phyloP scores from a whole-genome alignment of 2,888 invertebrate genomes.

The Pterostichus madidus region DNA sequence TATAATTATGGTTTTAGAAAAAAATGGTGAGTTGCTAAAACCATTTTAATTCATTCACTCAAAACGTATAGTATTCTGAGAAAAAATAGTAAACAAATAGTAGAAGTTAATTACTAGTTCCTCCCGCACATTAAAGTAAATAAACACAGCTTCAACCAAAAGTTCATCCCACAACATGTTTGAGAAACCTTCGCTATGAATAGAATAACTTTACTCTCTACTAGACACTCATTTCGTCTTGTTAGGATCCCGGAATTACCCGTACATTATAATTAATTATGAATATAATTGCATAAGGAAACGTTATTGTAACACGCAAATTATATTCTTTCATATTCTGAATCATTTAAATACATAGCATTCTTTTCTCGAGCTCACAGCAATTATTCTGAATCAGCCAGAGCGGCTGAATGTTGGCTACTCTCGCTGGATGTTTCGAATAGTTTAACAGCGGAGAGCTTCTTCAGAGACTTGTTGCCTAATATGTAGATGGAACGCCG shows the following conservation, averaged over 20 bases:
- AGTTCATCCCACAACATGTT: background rate
- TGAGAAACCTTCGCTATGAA: conserved; percentile 38
- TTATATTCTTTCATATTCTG: conserved; percentile 52
- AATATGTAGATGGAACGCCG: conserved; percentile 20
- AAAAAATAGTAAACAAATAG: conserved; percentile 2
- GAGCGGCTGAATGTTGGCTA: background rate
- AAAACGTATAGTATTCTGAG: background rate
- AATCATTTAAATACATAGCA: conserved; percentile 45
- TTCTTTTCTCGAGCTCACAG: conserved; percentile 34
- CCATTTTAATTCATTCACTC: background rate
- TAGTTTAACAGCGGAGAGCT: background rate
- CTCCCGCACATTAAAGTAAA: background rate
- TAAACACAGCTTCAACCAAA: background rate
- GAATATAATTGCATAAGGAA: conserved; percentile 61
- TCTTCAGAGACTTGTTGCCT: conserved; percentile 14
- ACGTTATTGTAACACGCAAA: conserved; percentile 53
- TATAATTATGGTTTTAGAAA: background rate
- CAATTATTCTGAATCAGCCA: conserved; percentile 29
- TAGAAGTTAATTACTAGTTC: background rate
- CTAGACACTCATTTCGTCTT: conserved; percentile 50
- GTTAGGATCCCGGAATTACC: conserved; percentile 54
- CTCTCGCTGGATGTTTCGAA: conserved; percentile 19
- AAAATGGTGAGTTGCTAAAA: background rate
- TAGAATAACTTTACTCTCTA: conserved; percentile 19
- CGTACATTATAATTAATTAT: conserved; percentile 59